These are phyloP conservation scores for Philereme transversata DNA, from an alignment of 2,888 invertebrate species.

Conservation along the genomic window DNA sequence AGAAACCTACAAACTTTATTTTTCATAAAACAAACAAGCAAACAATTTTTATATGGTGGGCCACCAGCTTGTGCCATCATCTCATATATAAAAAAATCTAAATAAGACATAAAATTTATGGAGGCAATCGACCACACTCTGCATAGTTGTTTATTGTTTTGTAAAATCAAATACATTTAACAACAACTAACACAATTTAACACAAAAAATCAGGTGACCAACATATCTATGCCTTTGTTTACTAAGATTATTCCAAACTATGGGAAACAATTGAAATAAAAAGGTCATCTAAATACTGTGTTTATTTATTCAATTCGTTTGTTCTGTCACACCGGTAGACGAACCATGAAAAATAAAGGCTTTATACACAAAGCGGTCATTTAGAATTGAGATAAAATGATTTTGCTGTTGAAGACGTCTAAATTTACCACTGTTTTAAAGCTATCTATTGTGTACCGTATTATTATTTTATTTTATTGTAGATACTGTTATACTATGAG, in stretches of 20 bases:
- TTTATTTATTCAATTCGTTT: constrained; percentile 53
- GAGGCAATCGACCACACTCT: too few species aligned
- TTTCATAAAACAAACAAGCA: too few species aligned
- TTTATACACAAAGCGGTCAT: constrained; percentile 21
- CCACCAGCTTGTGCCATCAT: too few species aligned
- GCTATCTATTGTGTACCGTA: too few species aligned
- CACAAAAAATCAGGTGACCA: constrained; percentile 38
- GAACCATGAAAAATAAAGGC: constrained; percentile 19
- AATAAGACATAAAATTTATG: too few species aligned
- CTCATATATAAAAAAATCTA: too few species aligned
- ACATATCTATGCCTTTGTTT: constrained; percentile 38
- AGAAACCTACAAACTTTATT: neutral
- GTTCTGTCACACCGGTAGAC: constrained; percentile 52
- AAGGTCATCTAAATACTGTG: constrained; percentile 53
- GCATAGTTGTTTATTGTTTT: constrained; percentile 17
- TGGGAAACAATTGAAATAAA: constrained; percentile 56
- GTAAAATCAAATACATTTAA: constrained; percentile 26
- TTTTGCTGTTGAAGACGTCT: too few species aligned
- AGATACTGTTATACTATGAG: too few species aligned
- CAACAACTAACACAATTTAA: constrained; percentile 28
- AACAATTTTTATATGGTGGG: too few species aligned
- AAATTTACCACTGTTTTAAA: too few species aligned
- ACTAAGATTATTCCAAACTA: constrained; percentile 43
- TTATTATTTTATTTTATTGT: too few species aligned
- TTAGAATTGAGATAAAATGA: constrained; percentile 2